phyloP scores from a whole-genome alignment of 2,888 invertebrate species.

The Scelioninae gen. 1 region DNA sequence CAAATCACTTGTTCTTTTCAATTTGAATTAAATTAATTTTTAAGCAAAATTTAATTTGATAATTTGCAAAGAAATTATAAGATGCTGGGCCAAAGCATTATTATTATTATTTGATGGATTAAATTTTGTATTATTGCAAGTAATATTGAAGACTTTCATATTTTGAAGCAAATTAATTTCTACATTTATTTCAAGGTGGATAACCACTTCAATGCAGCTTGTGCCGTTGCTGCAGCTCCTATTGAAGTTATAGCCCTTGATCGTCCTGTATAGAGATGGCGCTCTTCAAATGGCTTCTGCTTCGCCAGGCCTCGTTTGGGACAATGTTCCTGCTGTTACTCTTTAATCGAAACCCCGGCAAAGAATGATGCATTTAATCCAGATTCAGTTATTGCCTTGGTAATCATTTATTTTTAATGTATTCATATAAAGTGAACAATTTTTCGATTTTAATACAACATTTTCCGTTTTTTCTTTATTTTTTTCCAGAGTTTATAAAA shows the following conservation, averaged over 20 bases:
- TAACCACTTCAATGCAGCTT: slow-evolving; percentile 58
- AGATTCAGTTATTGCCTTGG: slow-evolving; percentile 46
- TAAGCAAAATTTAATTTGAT: not conserved
- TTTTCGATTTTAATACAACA: too few species aligned
- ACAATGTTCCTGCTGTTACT: slow-evolving; percentile 46
- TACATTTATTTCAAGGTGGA: slow-evolving; percentile 63
- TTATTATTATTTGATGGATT: not conserved
- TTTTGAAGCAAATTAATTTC: slow-evolving; percentile 49
- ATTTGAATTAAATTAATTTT: not conserved
- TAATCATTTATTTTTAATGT: slow-evolving; percentile 44
- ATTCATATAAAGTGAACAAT: too few species aligned
- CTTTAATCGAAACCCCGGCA: slow-evolving; percentile 30
- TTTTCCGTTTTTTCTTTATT: too few species aligned
- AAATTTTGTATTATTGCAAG: not conserved
- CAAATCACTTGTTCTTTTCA: not conserved
- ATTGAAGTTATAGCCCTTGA: slow-evolving; percentile 42
- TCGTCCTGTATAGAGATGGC: slow-evolving; percentile 48
- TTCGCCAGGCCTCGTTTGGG: slow-evolving; percentile 36
- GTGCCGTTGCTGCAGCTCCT: slow-evolving; percentile 52
- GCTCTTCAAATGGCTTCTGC: slow-evolving; percentile 38
- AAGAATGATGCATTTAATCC: slow-evolving; percentile 46
- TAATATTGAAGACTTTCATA: slow-evolving; percentile 8
- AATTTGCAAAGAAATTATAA: too few species aligned
- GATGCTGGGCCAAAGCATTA: too few species aligned
- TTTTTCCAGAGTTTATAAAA: too few species aligned